Evolutionary conservation across 1,140 invertebrate genomes (phyloP), one percentile per base, ranked within the genome.

Genomic region (Bilobella aurantiaca): DNA sequence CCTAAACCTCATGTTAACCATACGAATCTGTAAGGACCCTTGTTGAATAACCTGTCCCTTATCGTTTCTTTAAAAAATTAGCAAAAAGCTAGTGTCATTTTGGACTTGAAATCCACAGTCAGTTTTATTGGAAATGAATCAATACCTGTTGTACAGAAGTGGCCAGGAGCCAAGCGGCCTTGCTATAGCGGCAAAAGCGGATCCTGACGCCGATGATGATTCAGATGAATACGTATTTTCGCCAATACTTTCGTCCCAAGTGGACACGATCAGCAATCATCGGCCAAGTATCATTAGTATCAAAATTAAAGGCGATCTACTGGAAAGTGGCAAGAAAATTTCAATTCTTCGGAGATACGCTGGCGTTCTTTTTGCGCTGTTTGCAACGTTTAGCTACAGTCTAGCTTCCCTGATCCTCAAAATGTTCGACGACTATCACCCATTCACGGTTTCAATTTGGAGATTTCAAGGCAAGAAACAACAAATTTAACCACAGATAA

Each of bases 371-470:
- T 31, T 62, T 31, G 32, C 59, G 3, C 59, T 62, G 5, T 31
- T 62, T 23, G 59, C 59, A 23, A 62, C 59, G 16, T 62, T 62
- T 28, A 62, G 25, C 23, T 62, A 62, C 59, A 30, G 25, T 12
- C 25, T 62, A 23, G 59, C 59, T 23, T 21, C 30, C 5, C 59
- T 62, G 29, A 62, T 62, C 8, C 34, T 62, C 3, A 62, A 62
- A 62, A 3, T 62, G 5, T 62, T 62, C 28, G 32, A 62, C 5
- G 12, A 37, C 2, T 62, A 62, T 28, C 59, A 62, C 28, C 59
- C 59, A 37, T 62, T 62, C 25, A 62, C 59, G 14, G 25, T 62
- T 31, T 30, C 25, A 8, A 62, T 62, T 28, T 62, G 59, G 59
- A 37, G 59, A 37, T 62, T 62, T 46, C 59, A 62, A 46, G 59